Evolutionary conservation across 2,888 invertebrate genomes (phyloP), one percentile per base, ranked within the genome.

Genomic region (Neocrepidodera transversa): DNA sequence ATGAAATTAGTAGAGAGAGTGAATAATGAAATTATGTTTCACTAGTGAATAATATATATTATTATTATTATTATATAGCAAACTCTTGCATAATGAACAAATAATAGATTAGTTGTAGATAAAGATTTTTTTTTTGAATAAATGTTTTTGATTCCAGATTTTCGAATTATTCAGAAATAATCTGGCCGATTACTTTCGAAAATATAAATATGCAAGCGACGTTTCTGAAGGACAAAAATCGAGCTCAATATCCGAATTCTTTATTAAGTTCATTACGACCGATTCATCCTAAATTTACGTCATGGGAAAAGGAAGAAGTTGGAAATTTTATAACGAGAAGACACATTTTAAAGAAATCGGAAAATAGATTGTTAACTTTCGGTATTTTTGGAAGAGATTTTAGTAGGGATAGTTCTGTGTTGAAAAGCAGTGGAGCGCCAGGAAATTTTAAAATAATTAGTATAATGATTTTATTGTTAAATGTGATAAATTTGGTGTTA

Each of bases 341-440:
- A 11, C 65, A 71, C 13, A 78, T 75, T 64, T 69, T 83, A 6
- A 78, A 74, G 30, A 53, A 64, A 11, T 78, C 82, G 0, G 81
- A 83, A 67, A 76, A 70, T 1, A 52, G 83, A 36, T 65, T 86
- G 42, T 79, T 85, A 36, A 74, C 79, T 2, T 85, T 85, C 57
- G 82, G 80, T 0, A 74, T 86, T 5, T 85, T 82, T 78, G 84
- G 85, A 0, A 78, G 85, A 62, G 77, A 81, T 45, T 85, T 80
- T 64, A 76, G 70, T 0, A 77, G 78, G 32, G 85, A 85, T 66
- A 32, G 43, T 14, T 17, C 49, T 2, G 7, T 57, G 14, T 45
- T 43, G 26, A 48, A 42, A 42, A 38, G 10, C 1, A 16, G 10
- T 11, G 17, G 38, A 8, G 16, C 2, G 14, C 2, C 14, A n/a